A percentile compares a stretch with the other conserved stretches of the same genome.
Conservation (phyloP, 35 echinoderm and acorn worm species). For the Ophioderma brevispina region DNA sequence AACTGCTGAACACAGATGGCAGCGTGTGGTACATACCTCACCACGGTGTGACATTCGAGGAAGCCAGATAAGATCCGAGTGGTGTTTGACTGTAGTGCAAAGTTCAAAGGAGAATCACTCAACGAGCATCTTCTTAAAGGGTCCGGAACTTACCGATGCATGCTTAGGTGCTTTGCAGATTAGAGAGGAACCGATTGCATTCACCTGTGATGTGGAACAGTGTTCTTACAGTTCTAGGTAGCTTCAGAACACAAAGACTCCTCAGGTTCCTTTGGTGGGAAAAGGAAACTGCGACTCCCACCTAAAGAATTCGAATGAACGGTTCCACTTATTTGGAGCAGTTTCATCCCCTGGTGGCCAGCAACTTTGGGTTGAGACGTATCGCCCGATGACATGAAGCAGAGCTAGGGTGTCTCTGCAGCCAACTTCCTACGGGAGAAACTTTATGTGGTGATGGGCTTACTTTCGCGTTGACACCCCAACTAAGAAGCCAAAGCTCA, state of each 20-base stretch:
- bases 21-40: constrained; percentile 69
- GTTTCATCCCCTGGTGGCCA: constrained; percentile 63
- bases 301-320: constrained; percentile 36
- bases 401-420: constrained; percentile 45
- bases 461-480: constrained; percentile 28
- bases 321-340: constrained; percentile 66
- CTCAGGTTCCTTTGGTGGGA: too few species aligned
- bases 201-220: constrained; percentile 64
- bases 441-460: constrained; percentile 88
- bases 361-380: constrained; percentile 75
- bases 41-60: constrained; percentile 60
- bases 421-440: constrained; percentile 38
- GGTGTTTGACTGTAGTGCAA: constrained; percentile 68
- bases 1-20: not conserved
- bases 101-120: too few species aligned
- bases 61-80: constrained; percentile 70
- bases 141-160: constrained; percentile 83
- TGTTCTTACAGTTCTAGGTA: constrained; percentile 75
- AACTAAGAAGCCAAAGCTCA: constrained; percentile 52
- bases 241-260: too few species aligned
- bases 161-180: constrained; percentile 56
- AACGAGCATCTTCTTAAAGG: constrained; percentile 53
- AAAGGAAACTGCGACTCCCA: constrained; percentile 18
- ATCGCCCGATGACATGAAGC: constrained; percentile 26
- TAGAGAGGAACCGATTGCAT: constrained; percentile 48